A percentile compares a stretch with the other conserved stretches of the same genome.
phyloP scores from a whole-genome alignment of 2,113 vertebrate species.

The Crotalus viridis region DNA sequence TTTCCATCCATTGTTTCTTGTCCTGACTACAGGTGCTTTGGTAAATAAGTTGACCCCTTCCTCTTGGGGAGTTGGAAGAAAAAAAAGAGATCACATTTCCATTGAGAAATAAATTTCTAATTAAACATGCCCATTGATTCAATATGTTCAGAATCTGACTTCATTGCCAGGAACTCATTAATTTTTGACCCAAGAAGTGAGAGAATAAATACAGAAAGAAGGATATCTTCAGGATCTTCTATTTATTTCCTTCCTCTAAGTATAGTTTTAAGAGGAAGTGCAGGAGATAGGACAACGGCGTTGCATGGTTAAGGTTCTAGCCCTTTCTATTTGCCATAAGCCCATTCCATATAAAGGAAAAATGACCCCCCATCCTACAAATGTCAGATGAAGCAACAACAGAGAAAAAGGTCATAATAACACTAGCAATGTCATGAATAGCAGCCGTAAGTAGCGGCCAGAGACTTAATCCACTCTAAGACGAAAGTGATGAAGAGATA shows the following conservation, averaged over 20 bases:
- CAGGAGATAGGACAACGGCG: not conserved
- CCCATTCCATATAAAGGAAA: conserved; percentile 30
- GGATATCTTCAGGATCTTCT: not conserved
- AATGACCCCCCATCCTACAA: conserved; percentile 51
- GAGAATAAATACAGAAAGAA: not conserved
- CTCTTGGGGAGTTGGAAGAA: not conserved
- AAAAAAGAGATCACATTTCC: not conserved
- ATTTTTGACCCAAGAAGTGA: not conserved
- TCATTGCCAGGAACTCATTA: not conserved
- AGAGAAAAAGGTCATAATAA: conserved; percentile 63
- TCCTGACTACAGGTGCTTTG: too few species aligned
- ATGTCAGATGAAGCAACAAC: conserved; percentile 56
- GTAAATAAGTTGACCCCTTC: not conserved
- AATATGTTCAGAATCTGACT: not conserved
- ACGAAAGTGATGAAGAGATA: conserved; percentile 67
- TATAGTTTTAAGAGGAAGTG: not conserved
- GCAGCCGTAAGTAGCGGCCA: conserved; percentile 70
- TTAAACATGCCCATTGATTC: not conserved
- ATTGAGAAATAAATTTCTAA: not conserved
- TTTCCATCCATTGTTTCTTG: too few species aligned
- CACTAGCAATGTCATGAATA: conserved; percentile 63
- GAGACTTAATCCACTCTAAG: conserved; percentile 60
- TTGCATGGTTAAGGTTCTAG: conserved; percentile 11
- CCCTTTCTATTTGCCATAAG: conserved; percentile 37
- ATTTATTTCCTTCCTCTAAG: not conserved